phyloP scores from a whole-genome alignment of 2,888 invertebrate species.

The Yponomeuta sedellus region DNA sequence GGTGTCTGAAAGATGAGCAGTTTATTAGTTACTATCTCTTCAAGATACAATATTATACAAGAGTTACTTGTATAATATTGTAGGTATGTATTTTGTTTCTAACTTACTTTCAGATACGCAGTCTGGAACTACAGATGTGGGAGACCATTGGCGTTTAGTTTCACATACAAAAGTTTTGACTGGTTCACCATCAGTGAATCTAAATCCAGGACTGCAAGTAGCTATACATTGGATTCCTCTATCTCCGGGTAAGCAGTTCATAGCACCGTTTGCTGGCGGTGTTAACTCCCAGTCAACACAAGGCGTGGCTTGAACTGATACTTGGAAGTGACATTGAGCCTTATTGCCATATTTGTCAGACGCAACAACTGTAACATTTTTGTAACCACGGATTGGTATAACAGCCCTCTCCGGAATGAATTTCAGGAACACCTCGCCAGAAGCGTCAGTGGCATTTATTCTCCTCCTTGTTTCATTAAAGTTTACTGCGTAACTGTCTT shows the following conservation, averaged over 20 bases:
- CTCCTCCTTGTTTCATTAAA: conserved; percentile 92
- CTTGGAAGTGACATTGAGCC: conserved; percentile 94
- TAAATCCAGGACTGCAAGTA: conserved; percentile 90
- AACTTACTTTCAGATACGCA: conserved; percentile 92
- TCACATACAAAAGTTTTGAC: conserved; percentile 92
- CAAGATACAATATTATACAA: background rate
- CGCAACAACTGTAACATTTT: conserved; percentile 94
- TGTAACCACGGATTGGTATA: conserved; percentile 90
- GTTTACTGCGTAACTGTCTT: conserved; percentile 92
- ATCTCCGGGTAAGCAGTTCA: conserved; percentile 90
- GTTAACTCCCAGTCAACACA: conserved; percentile 97
- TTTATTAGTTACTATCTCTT: conserved; percentile 21
- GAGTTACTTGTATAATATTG: conserved; percentile 2
- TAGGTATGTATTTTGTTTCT: conserved; percentile 8
- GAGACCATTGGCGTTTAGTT: conserved; percentile 88
- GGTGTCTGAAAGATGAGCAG: conserved; percentile 78
- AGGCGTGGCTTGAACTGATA: conserved; percentile 93
- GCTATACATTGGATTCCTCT: conserved; percentile 91
- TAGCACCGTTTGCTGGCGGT: conserved; percentile 90
- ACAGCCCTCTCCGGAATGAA: conserved; percentile 90
- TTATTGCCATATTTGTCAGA: conserved; percentile 91
- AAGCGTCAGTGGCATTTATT: conserved; percentile 91
- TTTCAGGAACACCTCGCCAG: conserved; percentile 89
- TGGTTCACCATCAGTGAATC: conserved; percentile 93
- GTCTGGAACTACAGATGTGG: conserved; percentile 93